Percentiles rank a stretch among this genome's conserved stretches.
Evolutionary conservation across 2,113 vertebrate genomes (phyloP).

Genomic region (Pterocles orientalis): DNA sequence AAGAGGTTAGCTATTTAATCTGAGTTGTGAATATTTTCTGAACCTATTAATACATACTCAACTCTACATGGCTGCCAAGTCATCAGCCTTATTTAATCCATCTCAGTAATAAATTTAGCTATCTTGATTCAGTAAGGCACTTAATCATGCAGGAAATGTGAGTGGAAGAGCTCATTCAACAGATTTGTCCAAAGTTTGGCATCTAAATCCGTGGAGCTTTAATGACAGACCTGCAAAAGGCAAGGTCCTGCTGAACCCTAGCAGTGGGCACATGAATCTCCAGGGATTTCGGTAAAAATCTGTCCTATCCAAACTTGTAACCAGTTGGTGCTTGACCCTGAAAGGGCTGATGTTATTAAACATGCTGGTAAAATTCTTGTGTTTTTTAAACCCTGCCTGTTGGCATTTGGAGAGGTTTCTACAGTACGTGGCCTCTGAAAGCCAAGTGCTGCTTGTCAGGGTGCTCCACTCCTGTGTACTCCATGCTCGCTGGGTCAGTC

Average conservation of each 20-base stretch:
- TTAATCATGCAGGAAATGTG: neutral
- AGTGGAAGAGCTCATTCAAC: neutral
- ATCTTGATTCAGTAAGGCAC: neutral
- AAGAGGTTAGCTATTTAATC: neutral
- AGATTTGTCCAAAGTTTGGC: neutral
- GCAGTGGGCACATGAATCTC: neutral
- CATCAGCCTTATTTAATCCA: neutral
- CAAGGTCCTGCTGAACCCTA: neutral
- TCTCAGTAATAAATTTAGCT: neutral
- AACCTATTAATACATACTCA: neutral
- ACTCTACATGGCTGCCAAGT: neutral
- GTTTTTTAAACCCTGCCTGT: neutral
- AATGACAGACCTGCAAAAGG: neutral
- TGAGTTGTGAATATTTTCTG: neutral
- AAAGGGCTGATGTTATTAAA: neutral
- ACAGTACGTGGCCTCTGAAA: fast-evolving
- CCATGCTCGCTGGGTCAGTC: fast-evolving
- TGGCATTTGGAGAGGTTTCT: neutral
- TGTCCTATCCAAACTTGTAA: neutral
- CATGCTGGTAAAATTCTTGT: neutral
- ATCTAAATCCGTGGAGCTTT: neutral
- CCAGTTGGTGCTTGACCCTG: neutral
- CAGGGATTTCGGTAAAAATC: neutral
- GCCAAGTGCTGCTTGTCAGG: neutral
- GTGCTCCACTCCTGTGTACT: fast-evolving